Base-by-base conservation (phyloP, 2,888 invertebrate species). In the Acronicta psi region DNA sequence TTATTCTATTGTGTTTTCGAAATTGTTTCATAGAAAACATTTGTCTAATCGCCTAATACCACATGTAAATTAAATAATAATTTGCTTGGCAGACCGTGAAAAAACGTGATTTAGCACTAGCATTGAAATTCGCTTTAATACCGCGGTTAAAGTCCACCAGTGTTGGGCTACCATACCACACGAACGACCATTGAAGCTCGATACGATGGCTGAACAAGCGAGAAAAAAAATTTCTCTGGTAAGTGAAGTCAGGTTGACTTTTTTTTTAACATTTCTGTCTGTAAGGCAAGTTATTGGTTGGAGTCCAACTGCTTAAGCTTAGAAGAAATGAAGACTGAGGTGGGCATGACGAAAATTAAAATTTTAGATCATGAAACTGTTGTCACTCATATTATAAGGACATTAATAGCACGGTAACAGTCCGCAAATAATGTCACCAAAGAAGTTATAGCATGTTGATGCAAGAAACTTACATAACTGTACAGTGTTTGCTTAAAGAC, bases 81-180 rank as follows among this genome's bases (percentile, higher is more conserved):
- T 61, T 61, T 67, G 56, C 61, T 67, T 53, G 52, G 23, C 34
- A 61, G 38, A 45, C 68, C 66, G 56, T 67, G 56, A 53, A 61
- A 61, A 67, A 66, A 61, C 44, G 38, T 52, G 29, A 67, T 67
- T 66, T 67, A 42, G 67, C 37, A 45, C 45, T 49, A 56, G 44
- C 25, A 43, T 61, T 53, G 34, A 53, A 60, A 56, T 52, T 8
- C 5, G 51, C 34, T 65, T 54, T 55, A 66, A 44, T 66, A 46
- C 36, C 16, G 18, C 49, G 37, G 49, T 46, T 61, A 49, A 53
- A 67, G 60, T 55, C 47, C 20, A 34, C 45, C 60, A 44, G 61
- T 40, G 17, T 53, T 61, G 49, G 18, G 45, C 20, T 49, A 34
- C 49, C 38, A 45, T 41, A 56, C 29, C 44, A 61, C 53, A 67